Evolutionary conservation across 2,888 invertebrate genomes (phyloP), one percentile per base, ranked within the genome.

Genomic region (Dioctria linearis): DNA sequence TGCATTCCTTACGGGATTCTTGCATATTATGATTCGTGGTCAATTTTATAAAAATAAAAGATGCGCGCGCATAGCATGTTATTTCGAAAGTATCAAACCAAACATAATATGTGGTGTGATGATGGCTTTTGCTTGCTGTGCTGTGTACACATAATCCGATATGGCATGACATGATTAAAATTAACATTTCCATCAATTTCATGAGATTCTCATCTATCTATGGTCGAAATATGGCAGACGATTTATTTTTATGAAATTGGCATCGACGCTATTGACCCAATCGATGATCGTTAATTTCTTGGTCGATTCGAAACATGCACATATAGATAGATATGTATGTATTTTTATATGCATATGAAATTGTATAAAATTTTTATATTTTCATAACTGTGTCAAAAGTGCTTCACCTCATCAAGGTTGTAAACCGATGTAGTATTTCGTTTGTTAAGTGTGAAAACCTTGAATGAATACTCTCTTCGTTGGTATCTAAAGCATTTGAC

Each of bases 351-450:
- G 25, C 25, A 25, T 25, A 25, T 25, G 25, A 2, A 46, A 46
- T 46, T 2, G 49, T 46, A 46, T 43, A 49, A 25, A 42, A 43
- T 67, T 46, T 42, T 42, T 13, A 67, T 67, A 67, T 67, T 67
- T 67, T 67, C 49, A 46, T 67, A 67, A 67, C 67, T 67, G 49
- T 67, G 67, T 67, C 67, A 67, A 67, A 67, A 67, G 67, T 67
- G 67, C 25, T 25, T 67, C 25, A 43, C 66, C n/a, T 49, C 25
- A 25, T 46, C 67, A 67, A 67, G 67, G 67, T 43, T 67, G 49
- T 42, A 2, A 42, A 59, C 5, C n/a, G 25, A 13, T n/a, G 67
- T 13, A 25, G 1, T 25, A 6, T 13, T n/a, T 67, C n/a, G 46
- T 25, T 5, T n/a, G 46, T 25, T 67, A 46, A 6, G 8, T n/a